Percentiles rank a stretch among this genome's conserved stretches.
Evolutionary conservation across 2,888 invertebrate species (phyloP).

Genomic region (Agonopterix subpropinquella): DNA sequence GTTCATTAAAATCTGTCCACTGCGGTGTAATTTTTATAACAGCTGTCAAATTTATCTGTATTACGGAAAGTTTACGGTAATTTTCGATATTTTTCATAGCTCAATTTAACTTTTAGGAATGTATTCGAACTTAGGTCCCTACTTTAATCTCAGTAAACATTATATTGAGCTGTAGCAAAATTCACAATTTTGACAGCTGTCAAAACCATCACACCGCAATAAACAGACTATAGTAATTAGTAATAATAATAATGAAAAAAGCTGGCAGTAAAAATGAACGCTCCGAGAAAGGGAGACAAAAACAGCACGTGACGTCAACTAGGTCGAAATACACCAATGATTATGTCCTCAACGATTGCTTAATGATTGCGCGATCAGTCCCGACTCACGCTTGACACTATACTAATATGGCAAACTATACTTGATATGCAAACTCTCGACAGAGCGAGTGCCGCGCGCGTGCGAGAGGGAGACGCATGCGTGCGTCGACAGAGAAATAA

Average conservation of each 20-base stretch:
- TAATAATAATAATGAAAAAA: not conserved
- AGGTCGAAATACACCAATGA: slow-evolving; percentile 50
- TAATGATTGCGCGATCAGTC: slow-evolving; percentile 27
- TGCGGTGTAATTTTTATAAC: slow-evolving; percentile 6
- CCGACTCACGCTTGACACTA: slow-evolving; percentile 21
- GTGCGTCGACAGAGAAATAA: slow-evolving; percentile 18
- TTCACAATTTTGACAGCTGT: slow-evolving; percentile 8
- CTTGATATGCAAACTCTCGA: slow-evolving; percentile 48
- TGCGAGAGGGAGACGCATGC: slow-evolving; percentile 31
- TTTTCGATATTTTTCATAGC: too few species aligned
- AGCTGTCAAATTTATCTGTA: slow-evolving; percentile 5
- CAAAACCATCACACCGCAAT: slow-evolving; percentile 11
- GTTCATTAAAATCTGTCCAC: slow-evolving; percentile 5
- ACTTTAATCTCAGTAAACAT: not conserved
- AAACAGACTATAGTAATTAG: not conserved
- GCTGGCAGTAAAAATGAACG: slow-evolving; percentile 12
- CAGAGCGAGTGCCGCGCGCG: slow-evolving; percentile 21
- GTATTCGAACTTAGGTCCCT: too few species aligned
- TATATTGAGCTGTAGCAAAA: not conserved
- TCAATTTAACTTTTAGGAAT: too few species aligned
- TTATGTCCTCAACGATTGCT: slow-evolving; percentile 62
- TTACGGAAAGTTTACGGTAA: not conserved
- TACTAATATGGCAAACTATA: slow-evolving; percentile 70
- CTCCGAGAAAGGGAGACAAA: slow-evolving; percentile 22
- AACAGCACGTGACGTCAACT: slow-evolving; percentile 36